Evolutionary conservation across 2,113 vertebrate genomes (phyloP), one percentile per base, ranked within the genome.

Genomic region (Diadophis punctatus): DNA sequence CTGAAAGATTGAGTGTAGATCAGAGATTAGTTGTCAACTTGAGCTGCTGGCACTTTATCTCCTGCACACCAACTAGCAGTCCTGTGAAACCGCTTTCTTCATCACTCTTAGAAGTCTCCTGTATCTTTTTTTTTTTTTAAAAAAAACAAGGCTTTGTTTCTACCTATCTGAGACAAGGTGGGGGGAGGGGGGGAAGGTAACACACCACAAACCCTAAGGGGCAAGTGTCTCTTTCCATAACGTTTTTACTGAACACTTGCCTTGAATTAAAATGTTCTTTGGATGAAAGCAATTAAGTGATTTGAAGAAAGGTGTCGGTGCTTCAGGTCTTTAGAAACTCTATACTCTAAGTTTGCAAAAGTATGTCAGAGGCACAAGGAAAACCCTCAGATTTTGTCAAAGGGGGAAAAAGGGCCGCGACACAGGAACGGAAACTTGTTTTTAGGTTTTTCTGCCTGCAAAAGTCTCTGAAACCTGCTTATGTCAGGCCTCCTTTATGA

Each of bases 221-320:
- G 89, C 52, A 86, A 86, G 53, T 92, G 92, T 86, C 92, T 93
- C 39, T 93, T 90, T 86, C 88, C 88, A 93, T 93, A 90, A 90
- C 51, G 74, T 86, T 92, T 63, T 86, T 90, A 92, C n/a, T 58
- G 88, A 90, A 86, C 53, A 63, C 92, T 93, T 86, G 88, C 92
- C 92, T 93, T 90, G 88, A 93, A 93, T 93, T 93, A 93, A 93
- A 93, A 93, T 52, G 88, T 90, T 90, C 88, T 56, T 93, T 34
- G 55, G 92, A 93, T 93, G 88, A 93, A 93, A 93, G 92, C 92
- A 93, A 93, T 90, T 86, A 93, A 93, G 88, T 90, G 92, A 93
- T 93, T 90, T 93, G 88, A 90, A 90, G 80, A 43, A 51, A 93
- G 92, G 88, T 93, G 92, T 93, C 92, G 89, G 55, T 92, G 92